Base-by-base conservation (phyloP, 1,140 invertebrate genomes). In the Melanaphis sacchari region DNA sequence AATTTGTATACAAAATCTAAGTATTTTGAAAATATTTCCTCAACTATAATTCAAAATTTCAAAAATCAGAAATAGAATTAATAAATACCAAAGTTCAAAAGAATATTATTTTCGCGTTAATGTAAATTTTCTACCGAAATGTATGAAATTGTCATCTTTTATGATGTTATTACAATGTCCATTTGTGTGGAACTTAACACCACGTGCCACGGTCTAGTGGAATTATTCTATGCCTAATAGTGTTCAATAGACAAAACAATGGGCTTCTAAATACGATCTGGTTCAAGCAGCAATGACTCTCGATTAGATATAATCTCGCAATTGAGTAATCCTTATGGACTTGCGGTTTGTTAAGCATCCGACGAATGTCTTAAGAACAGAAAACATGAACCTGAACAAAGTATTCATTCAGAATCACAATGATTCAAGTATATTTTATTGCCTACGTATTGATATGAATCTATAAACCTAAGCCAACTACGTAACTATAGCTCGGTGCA, bases 311-410 rank as follows among this genome's bases (percentile, higher is more conserved):
- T 31, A 52, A 89, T 89, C 87, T 89, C 46, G 85, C 85, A 49
- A 89, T 89, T 89, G 87, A 89, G 87, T 54, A 89, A 89, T 41
- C n/a, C 49, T 89, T 54, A 36, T 89, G 87, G 87, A 52, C 46
- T 89, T 89, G 87, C 40, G 87, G 87, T 89, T 89, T 89, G 52
- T 52, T 26, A 38, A 54, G 38, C 49, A 54, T 46, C 43, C 11
- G 24, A 87, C 41, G 26, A 31, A 46, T 87, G 41, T 87, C 85
- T 46, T n/a, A 87, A 89, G 1, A 52, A 54, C n/a, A 38, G 18
- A 46, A 31, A 87, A 87, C 84, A 31, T 21, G n/a, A 87, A 87
- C 31, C 43, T 6, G 38, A 87, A 87, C 46, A 87, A 87, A n/a
- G 85, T 87, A 36, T 46, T 46, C n/a, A 87, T 84, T n/a, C 41